phyloP scores from a whole-genome alignment of 2,113 vertebrate species.

The Petrocephalus zakoni region DNA sequence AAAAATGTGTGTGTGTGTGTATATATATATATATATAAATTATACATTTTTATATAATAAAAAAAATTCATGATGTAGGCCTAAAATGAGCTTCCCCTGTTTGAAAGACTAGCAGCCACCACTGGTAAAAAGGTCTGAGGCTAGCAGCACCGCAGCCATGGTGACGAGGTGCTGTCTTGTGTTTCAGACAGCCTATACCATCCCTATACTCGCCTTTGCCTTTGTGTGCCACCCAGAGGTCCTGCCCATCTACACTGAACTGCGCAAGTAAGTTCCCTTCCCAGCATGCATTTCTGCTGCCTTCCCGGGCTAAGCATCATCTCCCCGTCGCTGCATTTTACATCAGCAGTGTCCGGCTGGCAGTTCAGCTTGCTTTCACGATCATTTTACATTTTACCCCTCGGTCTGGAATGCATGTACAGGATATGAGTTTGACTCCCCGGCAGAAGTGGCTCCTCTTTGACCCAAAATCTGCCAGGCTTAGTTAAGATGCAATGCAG shows the following conservation, averaged over 20 bases:
- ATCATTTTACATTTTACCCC: conserved; percentile 9
- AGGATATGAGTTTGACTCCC: neutral
- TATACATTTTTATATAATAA: too few species aligned
- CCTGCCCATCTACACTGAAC: conserved; percentile 94
- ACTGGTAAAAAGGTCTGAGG: conserved; percentile 47
- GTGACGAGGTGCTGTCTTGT: conserved; percentile 55
- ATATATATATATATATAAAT: too few species aligned
- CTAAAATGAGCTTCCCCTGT: too few species aligned
- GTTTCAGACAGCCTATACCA: conserved; percentile 91
- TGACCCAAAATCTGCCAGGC: neutral
- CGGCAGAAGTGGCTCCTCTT: neutral
- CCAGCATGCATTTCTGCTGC: conserved; percentile 27
- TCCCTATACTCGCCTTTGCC: conserved; percentile 97
- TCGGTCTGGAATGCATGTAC: neutral
- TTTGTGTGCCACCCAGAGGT: conserved; percentile 98
- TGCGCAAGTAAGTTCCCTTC: conserved; percentile 81
- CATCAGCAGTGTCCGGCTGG: conserved; percentile 6
- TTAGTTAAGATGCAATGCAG: neutral
- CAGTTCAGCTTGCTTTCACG: conserved; percentile 18
- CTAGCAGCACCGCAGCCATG: conserved; percentile 56
- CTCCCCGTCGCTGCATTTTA: neutral
- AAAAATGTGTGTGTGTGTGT: too few species aligned
- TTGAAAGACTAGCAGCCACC: too few species aligned
- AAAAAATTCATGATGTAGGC: too few species aligned
- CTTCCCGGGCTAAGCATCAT: neutral